Percentiles rank a stretch among this genome's conserved stretches.
Evolutionary conservation across 2,797 vertebrate genomes (phyloP).

Genomic region (Acipenser oxyrinchus): DNA sequence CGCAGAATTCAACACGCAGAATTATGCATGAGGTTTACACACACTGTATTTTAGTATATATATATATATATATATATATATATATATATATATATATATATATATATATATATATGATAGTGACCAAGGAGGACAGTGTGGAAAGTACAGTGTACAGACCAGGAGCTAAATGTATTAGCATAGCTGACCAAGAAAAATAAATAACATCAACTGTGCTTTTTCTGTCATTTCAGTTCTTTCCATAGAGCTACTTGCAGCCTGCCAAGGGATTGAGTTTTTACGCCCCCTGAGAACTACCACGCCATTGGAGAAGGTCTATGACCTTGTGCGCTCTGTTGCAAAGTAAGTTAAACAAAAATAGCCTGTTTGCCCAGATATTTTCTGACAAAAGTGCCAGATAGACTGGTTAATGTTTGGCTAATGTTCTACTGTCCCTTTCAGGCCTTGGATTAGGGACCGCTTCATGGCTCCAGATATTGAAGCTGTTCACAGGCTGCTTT

Average conservation of each 20-base stretch:
- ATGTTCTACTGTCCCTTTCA: slow-evolving; percentile 37
- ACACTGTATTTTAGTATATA: too few relatives aligned
- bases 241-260: slow-evolving; percentile 87
- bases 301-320: slow-evolving; percentile 94
- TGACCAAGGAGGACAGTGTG: not conserved
- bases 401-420: slow-evolving; percentile 56
- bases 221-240: slow-evolving; percentile 70
- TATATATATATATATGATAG: not conserved
- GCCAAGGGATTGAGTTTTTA: slow-evolving; percentile 96
- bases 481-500: slow-evolving; percentile 75
- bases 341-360: slow-evolving; percentile 70
- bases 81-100: not conserved
- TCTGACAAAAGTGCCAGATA: slow-evolving; percentile 24
- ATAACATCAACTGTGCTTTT: not conserved
- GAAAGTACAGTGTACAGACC: not conserved
- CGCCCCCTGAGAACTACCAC: slow-evolving; percentile 90
- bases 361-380: slow-evolving; percentile 31
- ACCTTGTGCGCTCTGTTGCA: slow-evolving; percentile 88
- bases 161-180: too few relatives aligned
- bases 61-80: too few relatives aligned
- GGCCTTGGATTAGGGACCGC: slow-evolving; percentile 96
- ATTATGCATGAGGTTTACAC: too few relatives aligned
- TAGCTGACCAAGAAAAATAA: too few relatives aligned
- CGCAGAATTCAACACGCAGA: too few relatives aligned
- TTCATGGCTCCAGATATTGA: slow-evolving; percentile 97